phyloP scores from a whole-genome alignment of 2,113 vertebrate genomes.

The Tricholaema leucomelas region DNA sequence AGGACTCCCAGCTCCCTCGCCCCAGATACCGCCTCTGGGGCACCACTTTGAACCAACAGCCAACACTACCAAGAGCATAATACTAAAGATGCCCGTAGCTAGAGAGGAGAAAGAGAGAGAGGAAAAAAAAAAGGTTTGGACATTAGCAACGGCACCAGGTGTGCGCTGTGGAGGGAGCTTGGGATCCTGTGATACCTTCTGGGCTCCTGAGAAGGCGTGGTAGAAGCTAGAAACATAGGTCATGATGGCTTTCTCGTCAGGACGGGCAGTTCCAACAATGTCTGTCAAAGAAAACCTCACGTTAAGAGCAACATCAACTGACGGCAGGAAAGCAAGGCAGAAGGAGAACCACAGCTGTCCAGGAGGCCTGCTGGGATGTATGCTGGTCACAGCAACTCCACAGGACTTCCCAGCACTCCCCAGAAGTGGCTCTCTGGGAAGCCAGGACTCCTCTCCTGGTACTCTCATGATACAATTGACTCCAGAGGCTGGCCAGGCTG shows the following conservation, averaged over 20 bases:
- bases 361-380: neutral
- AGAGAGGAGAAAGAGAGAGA: constrained; percentile 58
- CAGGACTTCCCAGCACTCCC: neutral
- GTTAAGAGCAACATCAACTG: constrained; percentile 69
- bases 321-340: constrained; percentile 40
- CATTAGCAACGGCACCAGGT: constrained; percentile 80
- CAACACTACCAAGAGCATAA: constrained; percentile 68
- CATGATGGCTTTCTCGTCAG: constrained; percentile 99
- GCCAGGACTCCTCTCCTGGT: neutral
- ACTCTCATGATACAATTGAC: neutral
- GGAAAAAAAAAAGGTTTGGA: constrained; percentile 73
- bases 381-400: neutral
- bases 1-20: neutral
- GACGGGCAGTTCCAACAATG: constrained; percentile 98
- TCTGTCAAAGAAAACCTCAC: constrained; percentile 84
- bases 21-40: neutral
- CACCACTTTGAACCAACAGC: constrained; percentile 66
- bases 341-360: constrained; percentile 20
- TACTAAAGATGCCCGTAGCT: constrained; percentile 63
- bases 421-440: neutral
- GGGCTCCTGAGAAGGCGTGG: constrained; percentile 99
- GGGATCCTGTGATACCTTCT: constrained; percentile 96
- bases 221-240: constrained; percentile 99
- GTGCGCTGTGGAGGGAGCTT: constrained; percentile 72
- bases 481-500: neutral